A percentile compares a stretch with the other conserved stretches of the same genome.
Evolutionary conservation across 1,140 invertebrate genomes (phyloP).

Genomic region (Akabosia matsudoensis): DNA sequence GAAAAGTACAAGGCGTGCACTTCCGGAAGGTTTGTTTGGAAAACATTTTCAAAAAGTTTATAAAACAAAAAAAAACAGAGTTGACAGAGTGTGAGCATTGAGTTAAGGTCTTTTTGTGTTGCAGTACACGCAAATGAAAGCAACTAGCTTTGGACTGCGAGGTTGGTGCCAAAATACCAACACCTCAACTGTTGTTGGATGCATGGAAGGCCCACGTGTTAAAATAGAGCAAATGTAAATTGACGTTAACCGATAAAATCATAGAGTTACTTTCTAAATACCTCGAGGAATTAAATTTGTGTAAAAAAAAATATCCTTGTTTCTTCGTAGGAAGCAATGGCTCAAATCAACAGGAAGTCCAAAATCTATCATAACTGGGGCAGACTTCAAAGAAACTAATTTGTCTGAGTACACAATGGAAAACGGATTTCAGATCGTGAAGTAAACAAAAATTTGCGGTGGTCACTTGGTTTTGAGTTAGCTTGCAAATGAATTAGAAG

Average conservation of each 20-base stretch:
- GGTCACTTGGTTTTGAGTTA: no score
- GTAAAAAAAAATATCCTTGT: constrained; percentile 9
- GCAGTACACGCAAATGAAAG: constrained; percentile 66
- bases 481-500: no score
- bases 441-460: no score
- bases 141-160: constrained; percentile 61
- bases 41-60: background rate
- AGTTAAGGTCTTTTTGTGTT: constrained; percentile 36
- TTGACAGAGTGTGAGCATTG: background rate
- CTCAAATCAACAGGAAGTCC: constrained; percentile 65
- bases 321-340: constrained; percentile 64
- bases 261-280: no score
- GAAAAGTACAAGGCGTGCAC: constrained; percentile 41
- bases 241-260: background rate
- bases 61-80: background rate
- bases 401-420: background rate
- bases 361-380: constrained; percentile 63
- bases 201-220: constrained; percentile 62
- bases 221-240: constrained; percentile 68
- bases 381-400: constrained; percentile 62
- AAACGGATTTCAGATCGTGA: constrained; percentile 6
- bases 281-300: constrained; percentile 1
- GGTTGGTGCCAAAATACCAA: constrained; percentile 76
- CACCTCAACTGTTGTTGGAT: constrained; percentile 66
- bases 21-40: constrained; percentile 39